Conservation (phyloP, 2,113 vertebrate genomes). For the Bombycilla garrulus region DNA sequence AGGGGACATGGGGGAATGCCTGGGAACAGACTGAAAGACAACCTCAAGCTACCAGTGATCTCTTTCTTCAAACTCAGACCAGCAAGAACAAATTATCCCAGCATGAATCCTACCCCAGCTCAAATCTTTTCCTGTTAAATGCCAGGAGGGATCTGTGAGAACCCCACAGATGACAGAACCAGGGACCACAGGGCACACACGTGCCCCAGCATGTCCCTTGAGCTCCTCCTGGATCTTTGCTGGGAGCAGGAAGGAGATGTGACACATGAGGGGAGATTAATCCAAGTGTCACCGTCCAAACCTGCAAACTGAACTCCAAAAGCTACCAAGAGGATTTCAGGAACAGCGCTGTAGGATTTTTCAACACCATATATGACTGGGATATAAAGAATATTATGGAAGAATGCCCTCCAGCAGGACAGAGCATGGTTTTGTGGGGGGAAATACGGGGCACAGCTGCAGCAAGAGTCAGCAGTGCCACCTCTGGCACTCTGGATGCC, state of each 20-base stretch:
- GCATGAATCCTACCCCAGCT: not conserved
- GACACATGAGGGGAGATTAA: not conserved
- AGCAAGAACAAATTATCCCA: not conserved
- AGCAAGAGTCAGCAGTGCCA: not conserved
- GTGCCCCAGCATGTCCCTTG: not conserved
- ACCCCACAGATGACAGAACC: not conserved
- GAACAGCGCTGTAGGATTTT: not conserved
- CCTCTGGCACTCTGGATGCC: not conserved
- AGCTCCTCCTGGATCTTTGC: not conserved
- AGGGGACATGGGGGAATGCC: accelerated
- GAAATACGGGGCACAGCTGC: not conserved
- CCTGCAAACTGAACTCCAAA: not conserved
- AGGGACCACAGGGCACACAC: not conserved
- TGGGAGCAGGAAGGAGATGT: not conserved
- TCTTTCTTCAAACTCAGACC: not conserved
- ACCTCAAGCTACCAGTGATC: not conserved
- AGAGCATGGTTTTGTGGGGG: not conserved
- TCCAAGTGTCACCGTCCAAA: not conserved
- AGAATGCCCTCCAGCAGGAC: not conserved
- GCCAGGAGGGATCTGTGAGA: not conserved
- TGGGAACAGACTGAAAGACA: not conserved
- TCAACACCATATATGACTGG: accelerated
- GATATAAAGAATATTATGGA: not conserved
- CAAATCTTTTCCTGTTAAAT: not conserved
- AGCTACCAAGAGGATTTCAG: not conserved